Percentiles rank a stretch among this genome's conserved stretches.
These are phyloP conservation scores for Tangara arthus DNA, from an alignment of 2,797 vertebrate species.

Conservation along the genomic window DNA sequence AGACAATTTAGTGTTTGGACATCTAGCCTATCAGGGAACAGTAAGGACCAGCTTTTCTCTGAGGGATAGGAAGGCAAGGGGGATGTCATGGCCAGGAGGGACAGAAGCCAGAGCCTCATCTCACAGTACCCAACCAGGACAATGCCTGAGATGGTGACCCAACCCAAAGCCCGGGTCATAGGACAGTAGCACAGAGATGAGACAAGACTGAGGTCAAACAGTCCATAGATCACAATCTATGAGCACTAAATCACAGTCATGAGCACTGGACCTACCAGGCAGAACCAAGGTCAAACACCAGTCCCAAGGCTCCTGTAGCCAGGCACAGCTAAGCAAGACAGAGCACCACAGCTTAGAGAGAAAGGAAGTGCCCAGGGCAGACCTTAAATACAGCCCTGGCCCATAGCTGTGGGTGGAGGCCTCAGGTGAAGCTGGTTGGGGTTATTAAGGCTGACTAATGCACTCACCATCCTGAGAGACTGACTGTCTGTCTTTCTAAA, in stretches of 20 bases:
- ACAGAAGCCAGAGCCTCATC: neutral
- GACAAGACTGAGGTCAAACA: neutral
- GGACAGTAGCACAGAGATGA: neutral
- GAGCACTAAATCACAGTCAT: too few relatives aligned
- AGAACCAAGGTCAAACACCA: neutral
- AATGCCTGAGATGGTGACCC: neutral
- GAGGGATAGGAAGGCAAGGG: neutral
- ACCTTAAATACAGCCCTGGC: neutral
- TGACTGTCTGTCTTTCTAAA: neutral
- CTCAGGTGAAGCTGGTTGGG: neutral
- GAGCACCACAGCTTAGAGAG: rapidly evolving
- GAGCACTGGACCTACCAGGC: too few relatives aligned
- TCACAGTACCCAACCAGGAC: neutral
- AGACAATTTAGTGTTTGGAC: neutral
- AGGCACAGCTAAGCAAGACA: neutral
- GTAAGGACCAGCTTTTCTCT: neutral
- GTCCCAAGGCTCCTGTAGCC: rapidly evolving
- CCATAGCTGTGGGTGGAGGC: rapidly evolving
- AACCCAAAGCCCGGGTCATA: neutral
- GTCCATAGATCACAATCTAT: too few relatives aligned
- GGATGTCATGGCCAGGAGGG: rapidly evolving
- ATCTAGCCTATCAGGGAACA: neutral
- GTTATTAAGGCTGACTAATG: neutral
- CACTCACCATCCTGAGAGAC: rapidly evolving
- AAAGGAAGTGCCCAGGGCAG: rapidly evolving